A percentile compares a stretch with the other conserved stretches of the same genome.
Evolutionary conservation across 2,888 invertebrate species (phyloP).

Genomic region (Vannuccia rotundouncinata): DNA sequence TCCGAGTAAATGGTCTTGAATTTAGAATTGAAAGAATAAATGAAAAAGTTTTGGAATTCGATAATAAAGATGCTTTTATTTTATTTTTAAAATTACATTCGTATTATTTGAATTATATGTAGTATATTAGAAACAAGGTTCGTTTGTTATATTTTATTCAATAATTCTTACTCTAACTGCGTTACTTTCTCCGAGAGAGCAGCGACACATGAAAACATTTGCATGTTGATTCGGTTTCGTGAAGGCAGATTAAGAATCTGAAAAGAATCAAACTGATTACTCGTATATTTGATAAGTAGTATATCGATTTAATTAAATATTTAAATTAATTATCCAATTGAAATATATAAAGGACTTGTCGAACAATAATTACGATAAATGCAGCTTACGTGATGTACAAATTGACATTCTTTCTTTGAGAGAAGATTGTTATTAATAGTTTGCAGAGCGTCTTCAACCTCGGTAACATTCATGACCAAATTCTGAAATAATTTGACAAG

Average conservation of each 20-base stretch:
- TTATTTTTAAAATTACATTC: no score
- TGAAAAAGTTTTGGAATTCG: background rate
- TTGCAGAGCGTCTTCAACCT: constrained; percentile 51
- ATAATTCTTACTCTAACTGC: constrained; percentile 51
- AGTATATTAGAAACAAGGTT: no score
- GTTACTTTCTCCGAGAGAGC: constrained; percentile 54
- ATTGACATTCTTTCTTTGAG: constrained; percentile 51
- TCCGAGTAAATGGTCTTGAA: constrained; percentile 50
- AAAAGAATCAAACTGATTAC: no score
- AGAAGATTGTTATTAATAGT: constrained; percentile 52
- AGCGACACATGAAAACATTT: constrained; percentile 51
- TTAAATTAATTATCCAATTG: no score
- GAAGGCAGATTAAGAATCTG: constrained; percentile 54
- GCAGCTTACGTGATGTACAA: constrained; percentile 45
- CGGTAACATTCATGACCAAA: constrained; percentile 51
- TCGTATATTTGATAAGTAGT: no score
- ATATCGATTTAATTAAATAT: no score
- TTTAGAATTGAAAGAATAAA: background rate
- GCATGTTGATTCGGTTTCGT: constrained; percentile 49
- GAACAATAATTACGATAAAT: no score
- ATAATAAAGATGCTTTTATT: background rate
- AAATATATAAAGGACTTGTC: no score
- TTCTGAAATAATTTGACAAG: constrained; percentile 43
- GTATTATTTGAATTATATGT: no score
- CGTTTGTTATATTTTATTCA: background rate